A percentile compares a stretch with the other conserved stretches of the same genome.
Conservation (phyloP, 2,888 invertebrate genomes). For the Yponomeuta cagnagella region DNA sequence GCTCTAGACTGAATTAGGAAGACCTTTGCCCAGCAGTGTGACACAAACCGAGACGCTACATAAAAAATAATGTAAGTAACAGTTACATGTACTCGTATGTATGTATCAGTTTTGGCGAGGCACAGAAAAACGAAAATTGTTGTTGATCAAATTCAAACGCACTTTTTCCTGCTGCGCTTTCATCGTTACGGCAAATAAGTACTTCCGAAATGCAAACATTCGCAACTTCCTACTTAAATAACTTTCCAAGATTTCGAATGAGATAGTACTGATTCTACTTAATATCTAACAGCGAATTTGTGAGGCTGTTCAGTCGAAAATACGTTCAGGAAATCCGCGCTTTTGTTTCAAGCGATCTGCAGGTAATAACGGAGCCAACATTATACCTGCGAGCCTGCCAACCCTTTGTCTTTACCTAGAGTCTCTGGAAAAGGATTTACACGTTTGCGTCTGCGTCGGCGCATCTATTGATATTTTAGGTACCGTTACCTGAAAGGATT, state of each 20-base stretch:
- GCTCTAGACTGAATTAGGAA: too few relatives aligned
- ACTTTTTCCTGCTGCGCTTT: too few relatives aligned
- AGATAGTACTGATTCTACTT: background rate
- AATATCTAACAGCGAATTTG: background rate
- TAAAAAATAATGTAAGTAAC: too few relatives aligned
- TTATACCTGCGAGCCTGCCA: background rate
- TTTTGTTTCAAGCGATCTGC: conserved; percentile 4
- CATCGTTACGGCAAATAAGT: too few relatives aligned
- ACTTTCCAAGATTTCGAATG: background rate
- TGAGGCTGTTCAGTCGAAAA: background rate
- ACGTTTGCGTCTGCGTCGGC: background rate
- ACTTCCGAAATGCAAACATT: too few relatives aligned
- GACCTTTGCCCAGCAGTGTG: too few relatives aligned
- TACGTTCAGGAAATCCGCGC: background rate
- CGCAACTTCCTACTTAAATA: background rate
- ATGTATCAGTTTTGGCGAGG: too few relatives aligned
- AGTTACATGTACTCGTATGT: too few relatives aligned
- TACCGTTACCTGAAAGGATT: background rate
- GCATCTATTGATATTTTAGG: background rate
- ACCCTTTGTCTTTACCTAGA: background rate
- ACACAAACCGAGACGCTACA: too few relatives aligned
- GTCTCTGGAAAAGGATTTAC: background rate
- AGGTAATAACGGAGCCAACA: background rate
- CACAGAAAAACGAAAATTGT: too few relatives aligned
- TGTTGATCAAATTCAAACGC: too few relatives aligned